Conservation (phyloP, 2,113 vertebrate genomes). For the Hepsetus odoe region DNA sequence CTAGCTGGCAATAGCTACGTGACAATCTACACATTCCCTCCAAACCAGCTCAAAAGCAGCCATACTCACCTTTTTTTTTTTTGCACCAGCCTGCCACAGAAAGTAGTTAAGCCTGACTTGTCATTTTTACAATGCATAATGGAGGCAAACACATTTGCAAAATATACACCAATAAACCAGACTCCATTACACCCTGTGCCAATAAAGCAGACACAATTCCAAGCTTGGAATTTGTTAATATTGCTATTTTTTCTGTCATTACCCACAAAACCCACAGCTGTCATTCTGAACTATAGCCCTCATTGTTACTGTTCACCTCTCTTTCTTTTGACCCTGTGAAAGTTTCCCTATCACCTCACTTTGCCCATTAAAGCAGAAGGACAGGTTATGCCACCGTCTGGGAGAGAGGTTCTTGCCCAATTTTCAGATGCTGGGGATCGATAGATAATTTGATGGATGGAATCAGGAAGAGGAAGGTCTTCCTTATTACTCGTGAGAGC, state of each 20-base stretch:
- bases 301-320: conserved; percentile 21
- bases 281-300: conserved; percentile 25
- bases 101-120: no score
- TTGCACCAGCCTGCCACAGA: no score
- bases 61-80: no score
- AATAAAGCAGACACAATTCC: background rate
- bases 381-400: conserved; percentile 47
- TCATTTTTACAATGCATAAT: background rate
- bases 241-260: background rate
- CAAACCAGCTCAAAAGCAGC: no score
- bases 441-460: conserved; percentile 60
- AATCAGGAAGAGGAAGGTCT: conserved; percentile 48
- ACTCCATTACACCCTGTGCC: background rate
- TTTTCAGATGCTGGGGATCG: conserved; percentile 50
- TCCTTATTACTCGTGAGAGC: conserved; percentile 50
- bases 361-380: conserved; percentile 48
- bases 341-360: conserved; percentile 22
- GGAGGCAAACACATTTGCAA: no score
- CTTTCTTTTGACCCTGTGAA: conserved; percentile 19
- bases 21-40: no score
- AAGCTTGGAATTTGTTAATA: background rate
- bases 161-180: background rate
- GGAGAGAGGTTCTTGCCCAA: conserved; percentile 45
- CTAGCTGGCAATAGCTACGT: no score
- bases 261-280: conserved; percentile 22